Base-by-base conservation (phyloP, 2,797 vertebrate species). In the Sus cebifrons region DNA sequence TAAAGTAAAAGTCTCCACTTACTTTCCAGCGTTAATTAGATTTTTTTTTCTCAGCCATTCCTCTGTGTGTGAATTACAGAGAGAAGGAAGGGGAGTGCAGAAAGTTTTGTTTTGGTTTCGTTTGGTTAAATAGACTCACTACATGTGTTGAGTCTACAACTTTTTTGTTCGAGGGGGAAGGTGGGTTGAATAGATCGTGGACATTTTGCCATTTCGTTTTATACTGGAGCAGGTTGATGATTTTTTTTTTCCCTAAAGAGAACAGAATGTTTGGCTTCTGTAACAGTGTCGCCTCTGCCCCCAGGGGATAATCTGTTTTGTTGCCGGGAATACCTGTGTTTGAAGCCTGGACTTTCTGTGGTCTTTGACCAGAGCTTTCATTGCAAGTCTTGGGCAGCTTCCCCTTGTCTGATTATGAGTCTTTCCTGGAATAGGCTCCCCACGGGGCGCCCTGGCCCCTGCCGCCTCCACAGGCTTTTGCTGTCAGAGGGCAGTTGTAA, bases 201-300 rank as follows among this genome's bases (percentile, higher is more conserved):
- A 81, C 3, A 36, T 65, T 95, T 95, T 83, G 12, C 44, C n/a
- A 20, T 79, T 85, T 82, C 54, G 49, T 62, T 88, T 95, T 85
- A 20, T 91, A 32, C 29, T n/a, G 10, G n/a, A 91, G 44, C 23
- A 62, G 11, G 11, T 73, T 78, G 52, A 58, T 86, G 36, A 54
- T 15, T 27, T n/a, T 86, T 78, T 12, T 49, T 49, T 49, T 49
- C 5, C 14, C 29, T 13, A 40, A 52, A 88, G n/a, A 93, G 15
- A 65, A 74, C 71, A 77, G 40, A 67, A 89, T 21, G 21, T 56
- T 74, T 71, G 82, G 20, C 32, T 95, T 91, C 14, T 75, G 9
- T 74, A 90, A 60, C 52, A 52, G 6, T 36, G 10, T 4, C 81
- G 64, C 12, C 73, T 82, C 67, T 93, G 58, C 23, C 13, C 15